Conservation (phyloP, 2,113 vertebrate genomes). For the Crypturellus undulatus region DNA sequence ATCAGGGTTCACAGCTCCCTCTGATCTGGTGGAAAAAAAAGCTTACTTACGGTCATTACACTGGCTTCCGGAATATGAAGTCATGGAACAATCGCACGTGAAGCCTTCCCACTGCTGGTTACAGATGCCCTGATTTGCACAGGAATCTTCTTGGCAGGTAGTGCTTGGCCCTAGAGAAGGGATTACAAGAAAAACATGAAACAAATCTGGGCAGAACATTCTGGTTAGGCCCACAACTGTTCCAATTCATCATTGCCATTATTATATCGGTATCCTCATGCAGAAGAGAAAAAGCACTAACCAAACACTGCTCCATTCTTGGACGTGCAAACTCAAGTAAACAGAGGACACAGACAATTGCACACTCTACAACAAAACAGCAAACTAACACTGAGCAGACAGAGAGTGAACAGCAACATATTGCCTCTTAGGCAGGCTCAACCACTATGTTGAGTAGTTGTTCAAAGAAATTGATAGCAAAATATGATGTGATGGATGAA, state of each 20-base stretch:
- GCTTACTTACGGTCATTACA: conserved; percentile 96
- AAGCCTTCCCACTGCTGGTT: conserved; percentile 99
- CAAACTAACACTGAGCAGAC: conserved; percentile 49
- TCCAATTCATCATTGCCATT: neutral
- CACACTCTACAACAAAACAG: conserved; percentile 59
- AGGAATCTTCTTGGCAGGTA: conserved; percentile 97
- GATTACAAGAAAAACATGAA: neutral
- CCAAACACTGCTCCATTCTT: conserved; percentile 28
- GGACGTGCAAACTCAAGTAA: conserved; percentile 58
- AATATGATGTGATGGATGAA: neutral
- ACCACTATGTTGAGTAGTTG: neutral
- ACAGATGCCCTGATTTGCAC: conserved; percentile 95
- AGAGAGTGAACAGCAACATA: conserved; percentile 67
- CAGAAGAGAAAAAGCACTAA: conserved; percentile 31
- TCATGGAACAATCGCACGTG: conserved; percentile 98
- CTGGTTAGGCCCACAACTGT: neutral
- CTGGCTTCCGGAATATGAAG: conserved; percentile 92
- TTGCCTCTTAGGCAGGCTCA: conserved; percentile 55
- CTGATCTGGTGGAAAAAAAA: neutral
- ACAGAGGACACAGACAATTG: conserved; percentile 53
- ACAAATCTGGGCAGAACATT: neutral
- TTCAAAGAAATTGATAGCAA: neutral
- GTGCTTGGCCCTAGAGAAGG: conserved; percentile 89
- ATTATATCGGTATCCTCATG: neutral
- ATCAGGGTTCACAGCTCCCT: neutral